Base-by-base conservation (phyloP, 2,888 invertebrate genomes). In the Crioceris asparagi region DNA sequence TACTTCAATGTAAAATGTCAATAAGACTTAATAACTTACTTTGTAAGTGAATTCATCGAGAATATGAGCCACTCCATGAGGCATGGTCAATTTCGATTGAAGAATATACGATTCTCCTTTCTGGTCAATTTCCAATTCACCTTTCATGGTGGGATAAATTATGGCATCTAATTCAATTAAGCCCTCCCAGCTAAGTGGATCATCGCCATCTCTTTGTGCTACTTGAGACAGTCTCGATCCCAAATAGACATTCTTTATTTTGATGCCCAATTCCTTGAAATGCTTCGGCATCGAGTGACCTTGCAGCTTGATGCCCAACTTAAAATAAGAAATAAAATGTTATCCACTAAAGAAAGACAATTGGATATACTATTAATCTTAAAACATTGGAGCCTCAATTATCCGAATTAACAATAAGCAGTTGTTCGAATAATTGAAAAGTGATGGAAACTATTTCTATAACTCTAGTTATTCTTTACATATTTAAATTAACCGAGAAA, bases 121-220 rank as follows among this genome's bases (percentile, higher is more conserved):
- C 53, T 73, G 70, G 47, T 72, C 72, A 43, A 75, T 63, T 55
- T 72, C 72, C 12, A 72, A 55, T 21, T 66, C 64, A 18, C 71
- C 73, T 35, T 65, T 65, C 35, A 77, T 67, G 5, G 74, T 72
- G 2, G 74, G 72, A 62, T 73, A 75, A 21, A 69, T 56, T 4
- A 74, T 51, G 3, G 71, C 64, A 52, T 77, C 74, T 36, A 77
- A 41, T 59, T 75, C 69, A 35, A 74, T 62, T 29, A 67, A 59
- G 8, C 74, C 75, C 46, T 62, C 61, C 70, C 72, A 72, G 48
- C 66, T 68, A 40, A 72, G 58, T 32, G 69, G 67, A 36, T 71
- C 68, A 34, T 67, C 65, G 40, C 64, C 64, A 43, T 66, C 66
- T 17, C 35, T 44, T 29, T 39, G 41, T 32, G 31, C 41, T 39